phyloP scores from a whole-genome alignment of 2,797 vertebrate species.

The Pelodytes ibericus region DNA sequence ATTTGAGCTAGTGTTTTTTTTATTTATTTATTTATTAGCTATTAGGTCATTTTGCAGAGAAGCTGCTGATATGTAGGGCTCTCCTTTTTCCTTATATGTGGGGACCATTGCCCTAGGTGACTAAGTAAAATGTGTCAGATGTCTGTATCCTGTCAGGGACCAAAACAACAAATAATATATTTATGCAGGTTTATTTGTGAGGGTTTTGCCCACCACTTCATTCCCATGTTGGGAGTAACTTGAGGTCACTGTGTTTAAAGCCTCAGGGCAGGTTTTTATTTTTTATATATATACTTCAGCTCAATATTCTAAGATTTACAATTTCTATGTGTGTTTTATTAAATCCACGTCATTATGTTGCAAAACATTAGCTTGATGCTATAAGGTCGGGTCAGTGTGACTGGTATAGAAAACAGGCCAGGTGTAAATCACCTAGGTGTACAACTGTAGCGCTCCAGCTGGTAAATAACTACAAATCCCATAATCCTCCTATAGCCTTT shows the following conservation, averaged over 20 bases:
- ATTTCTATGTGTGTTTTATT: neutral
- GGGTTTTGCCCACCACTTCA: neutral
- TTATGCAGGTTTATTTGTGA: neutral
- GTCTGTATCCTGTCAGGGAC: constrained; percentile 11
- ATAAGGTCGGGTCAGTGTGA: too few relatives aligned
- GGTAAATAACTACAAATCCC: too few relatives aligned
- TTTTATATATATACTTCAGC: neutral
- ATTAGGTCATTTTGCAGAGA: constrained; percentile 15
- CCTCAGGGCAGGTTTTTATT: neutral
- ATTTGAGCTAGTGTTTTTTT: constrained; percentile 19
- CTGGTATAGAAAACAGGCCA: too few relatives aligned
- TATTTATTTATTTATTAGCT: constrained; percentile 54
- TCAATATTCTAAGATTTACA: neutral
- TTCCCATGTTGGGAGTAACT: neutral
- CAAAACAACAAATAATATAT: constrained; percentile 23
- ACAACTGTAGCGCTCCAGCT: too few relatives aligned
- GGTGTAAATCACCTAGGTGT: too few relatives aligned
- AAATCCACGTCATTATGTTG: too few relatives aligned
- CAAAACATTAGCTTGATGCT: too few relatives aligned
- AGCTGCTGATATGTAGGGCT: neutral
- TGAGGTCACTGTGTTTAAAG: neutral
- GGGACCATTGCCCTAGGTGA: neutral
- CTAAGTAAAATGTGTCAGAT: neutral
- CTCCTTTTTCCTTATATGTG: neutral
- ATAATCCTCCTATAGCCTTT: too few relatives aligned